Base-by-base conservation (phyloP, 2,797 vertebrate species). In the Halcyon smyrnensis region DNA sequence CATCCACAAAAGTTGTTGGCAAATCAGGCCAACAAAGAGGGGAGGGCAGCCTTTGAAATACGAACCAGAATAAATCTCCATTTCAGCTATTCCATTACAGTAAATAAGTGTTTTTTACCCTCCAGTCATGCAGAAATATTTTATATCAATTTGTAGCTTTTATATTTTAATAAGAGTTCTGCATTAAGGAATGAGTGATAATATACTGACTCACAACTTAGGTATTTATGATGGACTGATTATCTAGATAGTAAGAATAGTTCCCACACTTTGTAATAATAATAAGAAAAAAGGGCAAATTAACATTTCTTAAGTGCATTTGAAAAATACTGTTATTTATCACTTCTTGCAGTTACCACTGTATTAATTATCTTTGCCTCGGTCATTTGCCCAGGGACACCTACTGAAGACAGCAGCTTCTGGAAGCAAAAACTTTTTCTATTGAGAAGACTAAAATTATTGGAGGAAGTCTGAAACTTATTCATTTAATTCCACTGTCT, bases 361-460 rank as follows among this genome's bases (percentile, higher is more conserved):
- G 59, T 79, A 92, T 95, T 97, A 95, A 98, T 98, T 97, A 95
- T 89, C 89, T 94, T 86, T 96, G 75, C 76, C 84, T 84, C 87
- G 95, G 94, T 96, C 84, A 87, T 96, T 97, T 97, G 53, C 77
- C 93, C 80, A 78, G 41, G 92, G 10, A 4, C 54, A 62, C 46
- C 92, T 95, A 93, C 91, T 81, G 74, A 91, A 81, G 59, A 89
- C 73, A 75, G 92, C 92, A 84, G 57, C 74, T 95, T 97, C 90
- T 95, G 77, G 81, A 96, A 97, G 88, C 45, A 92, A 84, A 96
- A 85, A 39, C 62, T 57, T 16, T 48, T 16, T 48, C 57, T 97
- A 15, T 63, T 80, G 84, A 90, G 63, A 65, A 95, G 80, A 89
- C 94, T 80, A 95, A 96, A 97, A 93, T 78, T 85, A 30, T 73